Percentiles rank a stretch among this genome's conserved stretches.
Evolutionary conservation across 2,888 invertebrate species (phyloP).

Genomic region (Eudasyphora cyanicolor): DNA sequence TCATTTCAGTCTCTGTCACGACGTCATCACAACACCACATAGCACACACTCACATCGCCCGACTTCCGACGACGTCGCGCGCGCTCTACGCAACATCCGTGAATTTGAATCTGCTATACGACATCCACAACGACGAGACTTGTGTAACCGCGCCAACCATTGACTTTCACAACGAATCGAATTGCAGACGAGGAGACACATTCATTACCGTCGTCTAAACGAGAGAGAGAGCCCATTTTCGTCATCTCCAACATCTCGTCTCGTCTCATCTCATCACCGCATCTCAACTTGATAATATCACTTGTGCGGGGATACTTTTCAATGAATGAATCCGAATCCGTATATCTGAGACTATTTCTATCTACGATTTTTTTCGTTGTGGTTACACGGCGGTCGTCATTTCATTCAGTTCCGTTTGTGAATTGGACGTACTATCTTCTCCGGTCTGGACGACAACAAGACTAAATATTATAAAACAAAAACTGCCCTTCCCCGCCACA

Average conservation of each 20-base stretch:
- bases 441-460: neutral
- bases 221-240: constrained; percentile 27
- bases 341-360: too few species aligned
- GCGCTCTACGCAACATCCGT: constrained; percentile 58
- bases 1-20: constrained; percentile 64
- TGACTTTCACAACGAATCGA: constrained; percentile 29
- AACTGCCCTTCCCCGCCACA: neutral
- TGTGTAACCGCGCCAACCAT: constrained; percentile 22
- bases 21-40: constrained; percentile 63
- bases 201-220: constrained; percentile 59
- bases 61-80: constrained; percentile 35
- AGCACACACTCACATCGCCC: constrained; percentile 36
- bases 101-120: constrained; percentile 26
- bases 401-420: constrained; percentile 21
- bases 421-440: neutral
- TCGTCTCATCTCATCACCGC: neutral
- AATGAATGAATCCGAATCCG: constrained; percentile 24
- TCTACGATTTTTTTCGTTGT: neutral
- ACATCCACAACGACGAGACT: neutral
- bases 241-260: neutral
- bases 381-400: constrained; percentile 15
- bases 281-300: neutral
- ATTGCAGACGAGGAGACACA: constrained; percentile 65
- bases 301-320: neutral
- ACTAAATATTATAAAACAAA: neutral